Base-by-base conservation (phyloP, 2,797 vertebrate genomes). In the Cephalopachus bancanus region DNA sequence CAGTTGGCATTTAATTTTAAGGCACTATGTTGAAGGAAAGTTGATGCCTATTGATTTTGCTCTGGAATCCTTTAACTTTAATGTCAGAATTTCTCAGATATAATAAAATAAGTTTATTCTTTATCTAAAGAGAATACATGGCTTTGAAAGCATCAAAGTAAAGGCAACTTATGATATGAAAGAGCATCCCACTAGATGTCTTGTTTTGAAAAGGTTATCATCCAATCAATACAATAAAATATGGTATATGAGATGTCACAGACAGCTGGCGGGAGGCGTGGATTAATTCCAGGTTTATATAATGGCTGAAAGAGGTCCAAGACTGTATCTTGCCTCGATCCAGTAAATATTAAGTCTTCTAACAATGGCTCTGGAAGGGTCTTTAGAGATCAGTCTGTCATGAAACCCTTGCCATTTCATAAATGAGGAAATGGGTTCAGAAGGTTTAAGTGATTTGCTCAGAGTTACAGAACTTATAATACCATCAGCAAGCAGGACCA, bases 31-130 rank as follows among this genome's bases (percentile, higher is more conserved):
- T 94, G 76, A 96, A 97, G 83, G 71, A 20, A 96, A 72, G 64
- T n/a, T 87, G 86, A 67, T 94, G 71, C 20, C 85, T 96, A 97
- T 90, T 91, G 88, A 97, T 92, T 97, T 98, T 97, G 83, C 95
- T 85, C 84, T 92, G 88, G 83, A 74, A 97, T 85, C 33, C 83
- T 97, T 97, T 95, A 90, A 44, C 22, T 95, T 84, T 79, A 93
- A 95, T 79, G 81, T 93, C 97, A 98, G 97, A 95, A 85, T 67
- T 78, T 93, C 19, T 83, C 75, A 91, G 83, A 96, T 92, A 95
- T 90, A 84, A 94, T 97, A 30, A 96, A 87, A 85, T 95, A 93
- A 89, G 65, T 95, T 95, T 76, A 15, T 91, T 72, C 26, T 83
- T 83, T 90, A 37, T n/a, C 93, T 95, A 92, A 98, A 97, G 62